phyloP scores from a whole-genome alignment of 2,113 vertebrate species.

The Chrysemys picta region DNA sequence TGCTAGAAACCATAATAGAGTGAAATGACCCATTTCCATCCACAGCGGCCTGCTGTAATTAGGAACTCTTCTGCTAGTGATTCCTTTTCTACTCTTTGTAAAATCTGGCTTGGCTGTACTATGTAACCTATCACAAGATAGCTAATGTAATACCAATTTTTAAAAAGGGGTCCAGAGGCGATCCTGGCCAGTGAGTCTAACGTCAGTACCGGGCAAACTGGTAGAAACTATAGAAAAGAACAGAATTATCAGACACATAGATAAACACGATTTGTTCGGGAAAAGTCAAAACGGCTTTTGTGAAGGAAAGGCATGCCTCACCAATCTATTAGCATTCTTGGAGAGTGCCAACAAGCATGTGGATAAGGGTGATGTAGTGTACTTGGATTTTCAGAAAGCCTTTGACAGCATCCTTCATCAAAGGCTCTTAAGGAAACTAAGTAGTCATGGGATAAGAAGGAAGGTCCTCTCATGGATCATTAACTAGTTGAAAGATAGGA shows the following conservation, averaged over 20 bases:
- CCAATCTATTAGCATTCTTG: background rate
- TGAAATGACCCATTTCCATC: conserved; percentile 70
- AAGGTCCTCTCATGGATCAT: background rate
- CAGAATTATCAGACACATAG: background rate
- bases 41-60: conserved; percentile 35
- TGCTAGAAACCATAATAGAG: conserved; percentile 64
- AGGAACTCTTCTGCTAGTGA: conserved; percentile 39
- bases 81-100: background rate
- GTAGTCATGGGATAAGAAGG: background rate
- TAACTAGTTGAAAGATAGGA: background rate
- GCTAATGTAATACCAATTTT: background rate
- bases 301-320: background rate
- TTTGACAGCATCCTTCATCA: background rate
- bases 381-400: background rate
- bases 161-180: background rate
- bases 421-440: background rate
- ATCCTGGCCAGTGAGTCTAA: background rate
- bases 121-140: background rate
- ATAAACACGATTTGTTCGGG: background rate
- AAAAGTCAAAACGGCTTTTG: background rate
- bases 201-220: background rate
- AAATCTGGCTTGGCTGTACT: conserved; percentile 2
- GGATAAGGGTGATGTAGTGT: background rate
- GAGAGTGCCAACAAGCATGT: background rate
- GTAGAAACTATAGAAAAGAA: background rate